These are phyloP conservation scores for Pollenia griseotomentosa DNA, from an alignment of 2,888 invertebrate species.

Conservation along the genomic window DNA sequence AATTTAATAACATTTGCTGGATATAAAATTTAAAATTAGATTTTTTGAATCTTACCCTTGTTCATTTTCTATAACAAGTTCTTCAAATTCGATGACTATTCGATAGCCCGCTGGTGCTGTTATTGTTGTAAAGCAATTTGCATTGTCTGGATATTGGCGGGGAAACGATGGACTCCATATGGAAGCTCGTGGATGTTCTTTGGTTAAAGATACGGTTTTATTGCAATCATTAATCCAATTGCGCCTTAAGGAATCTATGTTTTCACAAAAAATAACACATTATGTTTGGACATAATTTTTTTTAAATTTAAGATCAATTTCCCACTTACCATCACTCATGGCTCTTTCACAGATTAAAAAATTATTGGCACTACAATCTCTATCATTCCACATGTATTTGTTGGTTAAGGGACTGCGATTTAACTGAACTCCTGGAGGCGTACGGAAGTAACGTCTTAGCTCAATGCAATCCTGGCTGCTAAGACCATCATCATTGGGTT, in stretches of 20 bases:
- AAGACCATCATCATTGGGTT: conserved; percentile 93
- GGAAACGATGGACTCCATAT: conserved; percentile 94
- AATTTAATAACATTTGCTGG: background rate
- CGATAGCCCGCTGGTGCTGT: conserved; percentile 88
- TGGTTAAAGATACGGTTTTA: conserved; percentile 87
- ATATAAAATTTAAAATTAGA: background rate
- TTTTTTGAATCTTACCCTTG: conserved; percentile 86
- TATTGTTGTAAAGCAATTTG: conserved; percentile 90
- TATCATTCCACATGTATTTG: conserved; percentile 92
- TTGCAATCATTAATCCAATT: conserved; percentile 87
- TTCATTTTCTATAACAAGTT: conserved; percentile 90
- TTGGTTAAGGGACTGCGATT: conserved; percentile 84
- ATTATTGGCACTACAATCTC: conserved; percentile 90
- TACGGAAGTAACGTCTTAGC: conserved; percentile 88
- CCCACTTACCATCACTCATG: conserved; percentile 86
- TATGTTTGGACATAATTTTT: background rate
- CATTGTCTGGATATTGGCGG: conserved; percentile 90
- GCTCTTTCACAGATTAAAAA: conserved; percentile 90
- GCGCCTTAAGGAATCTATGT: conserved; percentile 84
- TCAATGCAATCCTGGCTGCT: conserved; percentile 93
- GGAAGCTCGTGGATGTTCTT: conserved; percentile 87
- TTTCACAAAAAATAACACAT: background rate
- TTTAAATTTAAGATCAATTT: background rate
- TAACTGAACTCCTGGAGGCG: conserved; percentile 84
- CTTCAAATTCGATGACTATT: conserved; percentile 90